These are phyloP conservation scores for Dolichopus griseipennis DNA, from an alignment of 2,888 invertebrate genomes.

Conservation along the genomic window DNA sequence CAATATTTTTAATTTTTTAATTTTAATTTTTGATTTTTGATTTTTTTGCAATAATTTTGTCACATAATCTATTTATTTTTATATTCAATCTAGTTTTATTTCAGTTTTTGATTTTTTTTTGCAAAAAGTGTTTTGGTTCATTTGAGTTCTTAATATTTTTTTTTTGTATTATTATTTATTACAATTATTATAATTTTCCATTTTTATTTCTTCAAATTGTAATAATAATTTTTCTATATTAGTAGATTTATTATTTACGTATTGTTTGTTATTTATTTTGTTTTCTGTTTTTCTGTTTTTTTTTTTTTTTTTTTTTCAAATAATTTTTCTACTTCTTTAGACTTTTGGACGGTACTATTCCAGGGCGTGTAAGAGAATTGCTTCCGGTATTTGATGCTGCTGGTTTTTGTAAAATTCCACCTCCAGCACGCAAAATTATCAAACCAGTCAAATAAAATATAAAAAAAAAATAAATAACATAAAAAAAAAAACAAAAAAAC, in stretches of 20 bases:
- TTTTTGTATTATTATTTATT: too few species aligned
- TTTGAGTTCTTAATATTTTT: not conserved
- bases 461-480: not conserved
- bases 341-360: slow-evolving; percentile 58
- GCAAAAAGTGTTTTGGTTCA: slow-evolving; percentile 13
- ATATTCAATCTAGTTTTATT: not conserved
- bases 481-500: not conserved
- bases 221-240: not conserved
- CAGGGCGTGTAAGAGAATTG: slow-evolving; percentile 61
- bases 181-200: too few species aligned
- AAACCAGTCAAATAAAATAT: slow-evolving; percentile 46
- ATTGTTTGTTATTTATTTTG: not conserved
- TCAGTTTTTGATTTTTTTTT: slow-evolving; percentile 9
- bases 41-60: too few species aligned
- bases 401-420: slow-evolving; percentile 74
- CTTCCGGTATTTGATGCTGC: slow-evolving; percentile 78
- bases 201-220: not conserved
- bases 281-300: slow-evolving; percentile 7
- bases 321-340: slow-evolving; percentile 27
- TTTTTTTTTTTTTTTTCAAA: slow-evolving; percentile 9
- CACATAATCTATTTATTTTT: too few species aligned
- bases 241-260: not conserved
- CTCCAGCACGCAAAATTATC: slow-evolving; percentile 68
- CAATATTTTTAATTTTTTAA: too few species aligned
- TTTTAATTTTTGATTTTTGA: too few species aligned